Percentiles rank a stretch among this genome's conserved stretches.
Conservation (phyloP, 2,113 vertebrate species). For the Labeo rohita region DNA sequence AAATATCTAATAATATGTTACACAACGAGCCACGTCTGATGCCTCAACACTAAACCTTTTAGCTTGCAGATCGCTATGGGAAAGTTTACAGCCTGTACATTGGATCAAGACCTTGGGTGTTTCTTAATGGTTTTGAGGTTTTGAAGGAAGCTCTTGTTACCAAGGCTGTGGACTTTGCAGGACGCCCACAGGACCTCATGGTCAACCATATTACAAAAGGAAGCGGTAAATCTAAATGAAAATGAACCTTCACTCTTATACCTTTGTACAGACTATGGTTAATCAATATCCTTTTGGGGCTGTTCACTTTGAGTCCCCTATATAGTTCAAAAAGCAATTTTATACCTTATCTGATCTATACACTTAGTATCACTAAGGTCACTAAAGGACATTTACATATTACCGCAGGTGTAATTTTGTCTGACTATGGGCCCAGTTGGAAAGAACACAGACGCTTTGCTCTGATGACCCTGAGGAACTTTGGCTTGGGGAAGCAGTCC, state of each 20-base stretch:
- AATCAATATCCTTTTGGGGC: not conserved
- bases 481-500: constrained; percentile 82
- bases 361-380: not conserved
- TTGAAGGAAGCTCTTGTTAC: constrained; percentile 70
- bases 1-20: not conserved
- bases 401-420: constrained; percentile 66
- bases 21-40: not conserved
- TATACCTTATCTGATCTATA: not conserved
- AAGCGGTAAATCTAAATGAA: constrained; percentile 57
- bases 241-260: not conserved
- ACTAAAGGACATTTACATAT: not conserved
- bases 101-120: constrained; percentile 63
- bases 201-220: constrained; percentile 41
- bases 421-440: constrained; percentile 67
- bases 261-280: constrained; percentile 6
- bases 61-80: constrained; percentile 71
- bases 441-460: constrained; percentile 76
- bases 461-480: constrained; percentile 75
- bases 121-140: constrained; percentile 64
- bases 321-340: not conserved
- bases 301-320: not conserved
- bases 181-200: constrained; percentile 69
- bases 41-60: constrained; percentile 1
- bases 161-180: constrained; percentile 68
- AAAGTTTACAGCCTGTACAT: constrained; percentile 71